Evolutionary conservation across 2,113 vertebrate species (phyloP).

Genomic region (Merops nubicus): DNA sequence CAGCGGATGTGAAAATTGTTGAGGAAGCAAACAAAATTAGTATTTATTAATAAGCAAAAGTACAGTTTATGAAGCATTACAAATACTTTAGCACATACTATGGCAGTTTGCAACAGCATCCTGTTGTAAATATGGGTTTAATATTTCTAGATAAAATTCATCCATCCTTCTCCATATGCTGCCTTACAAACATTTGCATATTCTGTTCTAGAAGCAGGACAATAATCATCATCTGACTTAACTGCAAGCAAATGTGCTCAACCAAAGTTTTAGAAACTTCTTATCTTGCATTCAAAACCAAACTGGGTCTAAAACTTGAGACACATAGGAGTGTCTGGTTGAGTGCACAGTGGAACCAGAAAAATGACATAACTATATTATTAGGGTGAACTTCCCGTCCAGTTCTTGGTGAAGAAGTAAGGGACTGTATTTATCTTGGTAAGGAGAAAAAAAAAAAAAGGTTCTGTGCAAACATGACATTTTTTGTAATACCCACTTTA

Average conservation of each 20-base stretch:
- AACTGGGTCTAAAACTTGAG: not conserved
- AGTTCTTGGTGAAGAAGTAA: not conserved
- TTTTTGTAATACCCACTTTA: not conserved
- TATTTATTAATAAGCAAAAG: constrained; percentile 65
- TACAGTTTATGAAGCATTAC: constrained; percentile 28
- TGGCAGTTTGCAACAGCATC: constrained; percentile 5
- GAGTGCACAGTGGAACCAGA: not conserved
- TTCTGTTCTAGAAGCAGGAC: constrained; percentile 21
- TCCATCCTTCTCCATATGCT: not conserved
- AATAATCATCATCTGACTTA: not conserved
- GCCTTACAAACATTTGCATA: not conserved
- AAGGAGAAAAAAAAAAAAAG: not conserved
- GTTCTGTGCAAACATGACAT: not conserved
- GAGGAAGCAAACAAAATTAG: constrained; percentile 56
- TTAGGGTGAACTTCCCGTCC: not conserved
- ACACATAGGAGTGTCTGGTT: not conserved
- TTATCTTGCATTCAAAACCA: not conserved
- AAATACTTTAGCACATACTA: not conserved
- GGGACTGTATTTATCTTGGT: not conserved
- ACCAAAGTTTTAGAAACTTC: not conserved
- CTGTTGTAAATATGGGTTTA: constrained; percentile 25
- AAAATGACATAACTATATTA: not conserved
- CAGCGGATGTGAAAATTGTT: constrained; percentile 44
- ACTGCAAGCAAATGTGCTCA: not conserved
- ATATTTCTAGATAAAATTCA: constrained; percentile 37